phyloP scores from a whole-genome alignment of 2,797 vertebrate species.

The Onychomys arenicola region DNA sequence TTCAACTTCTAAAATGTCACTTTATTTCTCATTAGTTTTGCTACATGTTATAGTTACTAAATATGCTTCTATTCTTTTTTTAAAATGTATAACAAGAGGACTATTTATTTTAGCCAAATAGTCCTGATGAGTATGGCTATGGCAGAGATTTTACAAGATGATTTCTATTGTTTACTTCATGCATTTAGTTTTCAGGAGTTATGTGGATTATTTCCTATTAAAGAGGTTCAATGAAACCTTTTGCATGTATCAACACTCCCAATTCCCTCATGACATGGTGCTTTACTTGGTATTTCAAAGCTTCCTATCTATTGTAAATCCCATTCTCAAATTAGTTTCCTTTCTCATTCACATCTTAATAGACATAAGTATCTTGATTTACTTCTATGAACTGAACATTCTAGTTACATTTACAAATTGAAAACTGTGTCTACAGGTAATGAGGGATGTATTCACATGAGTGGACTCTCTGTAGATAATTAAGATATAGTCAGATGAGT shows the following conservation, averaged over 20 bases:
- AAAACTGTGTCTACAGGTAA: background rate
- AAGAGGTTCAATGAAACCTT: background rate
- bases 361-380: background rate
- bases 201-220: background rate
- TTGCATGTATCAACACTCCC: background rate
- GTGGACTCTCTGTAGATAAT: background rate
- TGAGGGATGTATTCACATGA: background rate
- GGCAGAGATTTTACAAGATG: background rate
- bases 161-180: background rate
- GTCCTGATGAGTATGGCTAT: background rate
- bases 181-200: background rate
- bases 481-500: background rate
- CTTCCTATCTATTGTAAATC: no score
- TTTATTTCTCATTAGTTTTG: background rate
- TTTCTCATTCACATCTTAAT: background rate
- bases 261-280: background rate
- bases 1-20: background rate
- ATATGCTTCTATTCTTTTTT: background rate
- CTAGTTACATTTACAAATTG: background rate
- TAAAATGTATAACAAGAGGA: background rate
- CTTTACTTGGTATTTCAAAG: background rate
- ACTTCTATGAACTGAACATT: background rate
- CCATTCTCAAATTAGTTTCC: rapidly evolving
- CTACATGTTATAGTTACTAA: background rate
- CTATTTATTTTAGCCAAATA: background rate